These are phyloP conservation scores for Pheosia gnoma DNA, from an alignment of 2,888 invertebrate species.

Conservation along the genomic window DNA sequence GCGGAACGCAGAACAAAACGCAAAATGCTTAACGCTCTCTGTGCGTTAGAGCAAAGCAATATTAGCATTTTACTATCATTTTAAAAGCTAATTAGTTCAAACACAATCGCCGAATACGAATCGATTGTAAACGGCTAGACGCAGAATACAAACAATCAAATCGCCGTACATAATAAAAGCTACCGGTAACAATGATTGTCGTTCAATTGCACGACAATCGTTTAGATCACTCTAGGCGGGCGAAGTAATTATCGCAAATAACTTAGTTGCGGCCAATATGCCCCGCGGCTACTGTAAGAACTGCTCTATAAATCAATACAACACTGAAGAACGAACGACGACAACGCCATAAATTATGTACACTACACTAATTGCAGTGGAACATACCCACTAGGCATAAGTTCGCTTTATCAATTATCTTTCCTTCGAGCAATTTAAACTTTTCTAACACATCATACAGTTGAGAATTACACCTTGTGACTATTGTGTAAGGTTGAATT, in stretches of 20 bases:
- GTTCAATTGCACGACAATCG: conserved; percentile 30
- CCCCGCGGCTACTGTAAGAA: conserved; percentile 49
- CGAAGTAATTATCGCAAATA: conserved; percentile 69
- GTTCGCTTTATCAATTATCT: conserved; percentile 57
- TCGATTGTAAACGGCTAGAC: neutral
- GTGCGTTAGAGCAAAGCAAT: no score
- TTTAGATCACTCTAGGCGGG: conserved; percentile 53
- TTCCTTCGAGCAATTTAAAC: conserved; percentile 33
- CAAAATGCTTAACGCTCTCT: no score
- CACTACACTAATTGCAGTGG: conserved; percentile 60
- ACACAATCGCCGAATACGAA: neutral
- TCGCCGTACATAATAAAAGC: conserved; percentile 3
- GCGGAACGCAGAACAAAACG: no score
- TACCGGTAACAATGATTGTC: conserved; percentile 24
- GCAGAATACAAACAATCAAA: conserved; percentile 1
- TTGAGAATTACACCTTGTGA: conserved; percentile 22
- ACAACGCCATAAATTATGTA: conserved; percentile 59
- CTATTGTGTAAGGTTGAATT: conserved; percentile 17
- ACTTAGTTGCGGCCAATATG: conserved; percentile 58
- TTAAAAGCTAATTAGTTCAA: neutral
- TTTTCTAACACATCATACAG: conserved; percentile 20
- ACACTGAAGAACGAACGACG: conserved; percentile 49
- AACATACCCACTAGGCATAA: conserved; percentile 64
- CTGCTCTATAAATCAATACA: conserved; percentile 69
- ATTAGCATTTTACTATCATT: no score